Conservation (phyloP, 2,888 invertebrate genomes). For the Ariolimax columbianus region DNA sequence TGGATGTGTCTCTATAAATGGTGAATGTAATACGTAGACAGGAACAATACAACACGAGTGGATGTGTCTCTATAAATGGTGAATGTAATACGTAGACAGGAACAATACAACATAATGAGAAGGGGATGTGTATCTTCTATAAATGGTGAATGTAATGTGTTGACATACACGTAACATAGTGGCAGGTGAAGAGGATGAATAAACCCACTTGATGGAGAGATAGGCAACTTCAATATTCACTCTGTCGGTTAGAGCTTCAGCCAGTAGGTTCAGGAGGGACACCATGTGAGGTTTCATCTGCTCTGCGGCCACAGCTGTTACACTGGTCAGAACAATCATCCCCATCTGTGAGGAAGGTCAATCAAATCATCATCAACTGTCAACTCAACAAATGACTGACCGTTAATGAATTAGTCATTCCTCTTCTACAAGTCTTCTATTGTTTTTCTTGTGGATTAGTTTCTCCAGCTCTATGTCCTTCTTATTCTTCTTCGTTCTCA, state of each 20-base stretch:
- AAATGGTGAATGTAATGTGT: not conserved
- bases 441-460: no score
- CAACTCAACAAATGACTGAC: not conserved
- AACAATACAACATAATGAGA: not conserved
- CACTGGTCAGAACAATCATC: slow-evolving; percentile 84
- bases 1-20: not conserved
- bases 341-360: slow-evolving; percentile 81
- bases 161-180: not conserved
- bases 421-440: no score
- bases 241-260: slow-evolving; percentile 81
- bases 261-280: slow-evolving; percentile 82
- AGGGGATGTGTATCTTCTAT: not conserved
- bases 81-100: not conserved
- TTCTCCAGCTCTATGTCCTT: no score
- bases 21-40: not conserved
- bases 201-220: slow-evolving; percentile 81
- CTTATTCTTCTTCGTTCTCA: no score
- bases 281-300: slow-evolving; percentile 85
- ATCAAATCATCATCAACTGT: not conserved
- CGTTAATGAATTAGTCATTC: no score
- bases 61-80: no score
- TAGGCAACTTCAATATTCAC: slow-evolving; percentile 81
- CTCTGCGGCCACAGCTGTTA: slow-evolving; percentile 85
- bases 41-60: not conserved
- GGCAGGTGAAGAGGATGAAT: not conserved